Conservation (phyloP, 1,140 invertebrate species). For the Pogonognathellus flavescens region DNA sequence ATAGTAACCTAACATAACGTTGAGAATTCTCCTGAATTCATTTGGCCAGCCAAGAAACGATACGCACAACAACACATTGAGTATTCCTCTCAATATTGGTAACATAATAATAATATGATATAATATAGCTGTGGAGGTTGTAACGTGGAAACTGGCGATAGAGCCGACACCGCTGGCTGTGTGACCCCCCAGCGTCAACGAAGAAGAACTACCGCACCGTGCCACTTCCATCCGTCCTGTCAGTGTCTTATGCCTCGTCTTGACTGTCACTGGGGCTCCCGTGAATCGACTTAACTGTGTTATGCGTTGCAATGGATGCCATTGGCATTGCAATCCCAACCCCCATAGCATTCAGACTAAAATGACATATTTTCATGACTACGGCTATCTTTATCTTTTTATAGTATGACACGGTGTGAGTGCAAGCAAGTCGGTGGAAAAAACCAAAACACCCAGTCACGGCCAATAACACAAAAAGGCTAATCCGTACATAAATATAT, state of each 20-base stretch:
- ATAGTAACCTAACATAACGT: not conserved
- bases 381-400: too few species aligned
- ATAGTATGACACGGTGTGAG: too few species aligned
- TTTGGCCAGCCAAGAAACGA: conserved; percentile 17
- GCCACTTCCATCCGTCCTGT: conserved; percentile 44
- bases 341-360: not conserved
- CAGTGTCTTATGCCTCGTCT: conserved; percentile 43
- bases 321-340: not conserved
- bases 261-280: conserved; percentile 40
- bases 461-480: too few species aligned
- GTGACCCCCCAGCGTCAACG: conserved; percentile 37
- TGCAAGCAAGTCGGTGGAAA: too few species aligned
- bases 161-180: conserved; percentile 24
- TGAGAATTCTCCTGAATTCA: not conserved
- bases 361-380: not conserved
- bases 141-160: conserved; percentile 4
- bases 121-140: not conserved
- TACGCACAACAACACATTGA: not conserved
- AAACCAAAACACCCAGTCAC: too few species aligned
- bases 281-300: conserved; percentile 34
- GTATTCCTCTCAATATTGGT: not conserved
- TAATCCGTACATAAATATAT: too few species aligned
- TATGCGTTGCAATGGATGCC: not conserved
- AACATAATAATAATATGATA: too few species aligned
- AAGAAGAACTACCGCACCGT: conserved; percentile 41